A percentile compares a stretch with the other conserved stretches of the same genome.
phyloP scores from a whole-genome alignment of 2,888 invertebrate genomes.

The Proisotoma minuta region DNA sequence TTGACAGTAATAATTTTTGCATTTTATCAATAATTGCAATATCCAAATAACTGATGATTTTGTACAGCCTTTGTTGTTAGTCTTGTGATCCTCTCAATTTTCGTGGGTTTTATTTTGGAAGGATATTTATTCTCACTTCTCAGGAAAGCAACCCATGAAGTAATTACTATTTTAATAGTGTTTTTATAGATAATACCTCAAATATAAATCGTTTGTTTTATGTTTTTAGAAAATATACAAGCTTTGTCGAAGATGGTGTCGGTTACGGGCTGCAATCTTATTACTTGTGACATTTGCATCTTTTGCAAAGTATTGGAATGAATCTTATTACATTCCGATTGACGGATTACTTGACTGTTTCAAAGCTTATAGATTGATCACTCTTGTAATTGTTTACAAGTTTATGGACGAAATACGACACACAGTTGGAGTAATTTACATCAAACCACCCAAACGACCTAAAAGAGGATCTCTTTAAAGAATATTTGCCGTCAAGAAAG shows the following conservation, averaged over 20 bases:
- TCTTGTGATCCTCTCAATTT: slow-evolving; percentile 13
- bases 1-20: slow-evolving; percentile 24
- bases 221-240: slow-evolving; percentile 21
- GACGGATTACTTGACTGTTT: slow-evolving; percentile 25
- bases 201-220: neutral
- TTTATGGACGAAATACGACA: slow-evolving; percentile 27
- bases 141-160: neutral
- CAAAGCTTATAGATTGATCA: slow-evolving; percentile 23
- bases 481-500: too few species aligned
- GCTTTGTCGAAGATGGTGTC: slow-evolving; percentile 23
- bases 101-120: slow-evolving; percentile 28
- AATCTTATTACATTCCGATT: slow-evolving; percentile 12
- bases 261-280: slow-evolving; percentile 10
- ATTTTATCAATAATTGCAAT: too few species aligned
- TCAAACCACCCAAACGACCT: slow-evolving; percentile 24
- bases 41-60: slow-evolving; percentile 1
- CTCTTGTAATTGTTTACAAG: slow-evolving; percentile 17
- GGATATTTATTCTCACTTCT: slow-evolving; percentile 25
- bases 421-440: slow-evolving; percentile 23
- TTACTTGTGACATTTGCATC: slow-evolving; percentile 16
- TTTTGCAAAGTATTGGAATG: slow-evolving; percentile 17
- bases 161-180: neutral
- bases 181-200: neutral
- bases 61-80: slow-evolving; percentile 21
- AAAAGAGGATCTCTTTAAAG: slow-evolving; percentile 26